These are phyloP conservation scores for Itoplectis maculator DNA, from an alignment of 2,888 invertebrate genomes.

Conservation along the genomic window DNA sequence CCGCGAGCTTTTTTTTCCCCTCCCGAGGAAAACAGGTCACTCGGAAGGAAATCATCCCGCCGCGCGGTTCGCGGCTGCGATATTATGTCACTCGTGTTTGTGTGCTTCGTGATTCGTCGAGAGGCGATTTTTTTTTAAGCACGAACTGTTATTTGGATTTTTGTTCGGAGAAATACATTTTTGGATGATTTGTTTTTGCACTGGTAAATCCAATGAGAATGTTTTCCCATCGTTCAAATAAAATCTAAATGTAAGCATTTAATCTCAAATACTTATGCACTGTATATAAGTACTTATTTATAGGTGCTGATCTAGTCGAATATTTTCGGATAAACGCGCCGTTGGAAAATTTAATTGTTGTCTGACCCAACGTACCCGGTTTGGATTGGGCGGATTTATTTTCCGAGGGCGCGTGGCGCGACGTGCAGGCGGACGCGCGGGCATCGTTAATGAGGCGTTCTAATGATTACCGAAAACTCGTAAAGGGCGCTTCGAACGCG, in stretches of 20 bases:
- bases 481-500: not conserved
- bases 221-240: no score
- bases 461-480: conserved; percentile 20
- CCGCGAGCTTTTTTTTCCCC: no score
- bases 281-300: no score
- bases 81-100: not conserved
- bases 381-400: not conserved
- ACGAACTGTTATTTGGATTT: no score
- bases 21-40: conserved; percentile 25
- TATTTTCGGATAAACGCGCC: not conserved
- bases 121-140: no score
- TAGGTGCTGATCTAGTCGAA: not conserved
- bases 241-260: no score
- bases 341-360: conserved; percentile 18
- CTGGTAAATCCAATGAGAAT: no score
- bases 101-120: no score
- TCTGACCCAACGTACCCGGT: not conserved
- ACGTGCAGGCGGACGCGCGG: not conserved
- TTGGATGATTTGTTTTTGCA: no score
- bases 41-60: conserved; percentile 17
- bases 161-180: no score
- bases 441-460: conserved; percentile 23
- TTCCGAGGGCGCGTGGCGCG: not conserved
- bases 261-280: no score
- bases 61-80: not conserved